These are phyloP conservation scores for Threskiornis aethiopicus DNA, from an alignment of 2,797 vertebrate genomes.

Conservation along the genomic window DNA sequence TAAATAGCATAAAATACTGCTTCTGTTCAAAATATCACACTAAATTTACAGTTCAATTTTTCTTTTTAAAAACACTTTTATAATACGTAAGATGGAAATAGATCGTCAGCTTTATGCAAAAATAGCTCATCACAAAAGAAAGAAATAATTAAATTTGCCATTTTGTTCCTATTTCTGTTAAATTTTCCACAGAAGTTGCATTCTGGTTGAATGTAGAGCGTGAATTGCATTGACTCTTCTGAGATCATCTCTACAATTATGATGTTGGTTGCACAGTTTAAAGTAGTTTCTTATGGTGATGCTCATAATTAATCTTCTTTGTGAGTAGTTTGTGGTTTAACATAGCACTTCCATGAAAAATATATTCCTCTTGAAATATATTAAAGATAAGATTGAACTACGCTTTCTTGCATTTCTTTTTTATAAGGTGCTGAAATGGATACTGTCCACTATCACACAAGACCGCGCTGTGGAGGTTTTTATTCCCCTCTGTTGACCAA, in stretches of 20 bases:
- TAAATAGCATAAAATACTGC: neutral
- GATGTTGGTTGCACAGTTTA: neutral
- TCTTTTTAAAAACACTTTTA: neutral
- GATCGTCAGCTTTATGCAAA: neutral
- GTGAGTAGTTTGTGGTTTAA: neutral
- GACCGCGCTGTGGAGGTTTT: neutral
- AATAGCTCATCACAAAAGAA: neutral
- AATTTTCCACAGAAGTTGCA: neutral
- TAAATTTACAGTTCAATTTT: neutral
- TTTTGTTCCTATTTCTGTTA: neutral
- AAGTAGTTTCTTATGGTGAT: neutral
- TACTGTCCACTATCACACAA: neutral
- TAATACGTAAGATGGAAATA: neutral
- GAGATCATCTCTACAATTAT: neutral
- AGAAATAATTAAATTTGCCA: neutral
- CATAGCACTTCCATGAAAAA: neutral
- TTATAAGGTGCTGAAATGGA: neutral
- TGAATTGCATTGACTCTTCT: neutral
- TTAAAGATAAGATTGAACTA: neutral
- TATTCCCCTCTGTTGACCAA: neutral
- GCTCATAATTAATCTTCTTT: neutral
- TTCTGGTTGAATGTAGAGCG: neutral
- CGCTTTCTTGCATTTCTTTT: neutral
- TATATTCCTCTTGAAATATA: neutral
- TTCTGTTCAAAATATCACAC: neutral